These are phyloP conservation scores for Hesperophylax magnus DNA, from an alignment of 1,140 invertebrate genomes.

Conservation along the genomic window DNA sequence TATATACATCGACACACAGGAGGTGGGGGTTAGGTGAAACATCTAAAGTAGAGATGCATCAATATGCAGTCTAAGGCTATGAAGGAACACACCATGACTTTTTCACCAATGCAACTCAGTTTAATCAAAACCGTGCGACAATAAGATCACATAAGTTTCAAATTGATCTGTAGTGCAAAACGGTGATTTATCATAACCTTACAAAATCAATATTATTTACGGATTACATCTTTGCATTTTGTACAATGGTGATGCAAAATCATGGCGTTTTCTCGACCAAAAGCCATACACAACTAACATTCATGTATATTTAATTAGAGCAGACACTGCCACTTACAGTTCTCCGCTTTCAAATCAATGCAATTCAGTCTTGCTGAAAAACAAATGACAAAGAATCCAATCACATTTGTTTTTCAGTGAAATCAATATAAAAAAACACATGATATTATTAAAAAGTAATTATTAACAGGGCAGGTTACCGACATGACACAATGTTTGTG, in stretches of 20 bases:
- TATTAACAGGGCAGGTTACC: constrained; percentile 31
- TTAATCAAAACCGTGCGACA: too few species aligned
- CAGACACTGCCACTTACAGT: constrained; percentile 69
- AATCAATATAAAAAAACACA: constrained; percentile 34
- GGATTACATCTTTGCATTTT: too few species aligned
- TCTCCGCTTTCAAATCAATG: constrained; percentile 74
- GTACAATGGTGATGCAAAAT: constrained; percentile 35
- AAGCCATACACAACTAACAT: constrained; percentile 58
- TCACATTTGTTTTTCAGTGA: constrained; percentile 58
- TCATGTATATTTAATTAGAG: constrained; percentile 54
- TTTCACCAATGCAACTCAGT: not conserved
- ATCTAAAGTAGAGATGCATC: constrained; percentile 57
- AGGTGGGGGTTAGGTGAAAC: constrained; percentile 58
- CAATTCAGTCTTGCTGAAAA: constrained; percentile 73
- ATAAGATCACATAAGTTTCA: too few species aligned
- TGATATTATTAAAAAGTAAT: constrained; percentile 20
- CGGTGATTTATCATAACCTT: too few species aligned
- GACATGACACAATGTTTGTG: constrained; percentile 3
- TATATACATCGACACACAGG: constrained; percentile 54
- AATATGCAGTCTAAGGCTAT: constrained; percentile 54
- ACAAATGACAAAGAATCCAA: constrained; percentile 61
- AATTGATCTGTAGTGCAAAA: too few species aligned
- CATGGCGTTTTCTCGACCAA: constrained; percentile 46
- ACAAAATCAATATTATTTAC: too few species aligned
- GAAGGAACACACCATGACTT: constrained; percentile 48